Evolutionary conservation across 2,797 vertebrate genomes (phyloP).

Genomic region (Helostoma temminkii): DNA sequence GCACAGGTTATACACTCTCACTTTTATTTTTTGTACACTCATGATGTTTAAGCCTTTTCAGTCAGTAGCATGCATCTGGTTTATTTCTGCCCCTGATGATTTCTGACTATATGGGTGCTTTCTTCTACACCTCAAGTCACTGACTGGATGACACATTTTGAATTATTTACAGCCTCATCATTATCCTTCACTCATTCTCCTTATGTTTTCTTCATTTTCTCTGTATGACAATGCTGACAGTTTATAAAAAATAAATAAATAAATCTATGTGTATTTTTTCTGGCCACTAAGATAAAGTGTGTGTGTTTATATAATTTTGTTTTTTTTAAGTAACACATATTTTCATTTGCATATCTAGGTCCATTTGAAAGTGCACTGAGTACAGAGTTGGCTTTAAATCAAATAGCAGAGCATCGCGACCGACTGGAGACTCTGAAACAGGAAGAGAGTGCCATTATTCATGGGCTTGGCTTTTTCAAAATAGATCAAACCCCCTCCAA

Average conservation of each 20-base stretch:
- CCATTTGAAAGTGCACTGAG: conserved; percentile 84
- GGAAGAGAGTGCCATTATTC: conserved; percentile 83
- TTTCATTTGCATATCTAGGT: conserved; percentile 73
- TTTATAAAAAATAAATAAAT: neutral
- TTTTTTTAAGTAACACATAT: neutral
- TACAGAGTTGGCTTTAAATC: conserved; percentile 76
- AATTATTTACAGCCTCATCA: conserved; percentile 16
- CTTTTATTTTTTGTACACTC: too few relatives aligned
- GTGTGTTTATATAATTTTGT: neutral
- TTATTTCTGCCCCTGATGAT: conserved; percentile 9
- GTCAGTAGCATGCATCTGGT: conserved; percentile 27
- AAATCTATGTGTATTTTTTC: neutral
- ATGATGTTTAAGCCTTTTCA: conserved; percentile 31
- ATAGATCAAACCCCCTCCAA: conserved; percentile 86
- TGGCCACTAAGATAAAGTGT: neutral
- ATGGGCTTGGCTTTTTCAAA: conserved; percentile 87
- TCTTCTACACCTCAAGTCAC: neutral
- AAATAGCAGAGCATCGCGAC: conserved; percentile 71
- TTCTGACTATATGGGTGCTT: conserved; percentile 4
- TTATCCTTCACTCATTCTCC: neutral
- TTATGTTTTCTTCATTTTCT: neutral
- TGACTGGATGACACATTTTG: conserved; percentile 1
- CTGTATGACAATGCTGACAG: neutral
- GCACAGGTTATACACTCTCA: conserved; percentile 73
- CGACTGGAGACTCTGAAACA: conserved; percentile 84